phyloP scores from a whole-genome alignment of 2,888 invertebrate species.

The Leuctra nigra region DNA sequence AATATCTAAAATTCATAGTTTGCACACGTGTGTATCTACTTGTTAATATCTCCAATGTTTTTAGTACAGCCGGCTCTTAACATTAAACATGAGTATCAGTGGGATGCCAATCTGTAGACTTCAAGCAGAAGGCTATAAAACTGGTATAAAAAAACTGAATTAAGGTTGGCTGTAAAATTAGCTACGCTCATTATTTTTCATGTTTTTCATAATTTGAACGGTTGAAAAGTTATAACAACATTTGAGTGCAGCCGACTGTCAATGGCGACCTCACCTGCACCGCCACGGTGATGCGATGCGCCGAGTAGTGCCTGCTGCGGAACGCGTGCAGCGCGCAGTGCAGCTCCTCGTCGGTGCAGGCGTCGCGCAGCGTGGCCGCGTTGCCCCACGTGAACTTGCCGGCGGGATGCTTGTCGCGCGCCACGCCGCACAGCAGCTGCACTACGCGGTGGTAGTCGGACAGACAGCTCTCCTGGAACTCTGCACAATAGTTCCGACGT shows the following conservation, averaged over 20 bases:
- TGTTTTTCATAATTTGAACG: too few species aligned
- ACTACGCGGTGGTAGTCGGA: slow-evolving; percentile 69
- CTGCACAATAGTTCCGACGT: slow-evolving; percentile 81
- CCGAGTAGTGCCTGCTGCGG: slow-evolving; percentile 70
- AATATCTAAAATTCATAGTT: too few species aligned
- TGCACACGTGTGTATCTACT: too few species aligned
- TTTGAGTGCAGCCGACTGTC: slow-evolving; percentile 31
- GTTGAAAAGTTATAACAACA: too few species aligned
- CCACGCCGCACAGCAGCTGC: slow-evolving; percentile 64
- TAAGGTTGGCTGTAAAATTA: too few species aligned
- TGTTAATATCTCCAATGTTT: too few species aligned
- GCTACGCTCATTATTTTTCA: too few species aligned
- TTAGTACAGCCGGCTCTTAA: too few species aligned
- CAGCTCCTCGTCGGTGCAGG: slow-evolving; percentile 58
- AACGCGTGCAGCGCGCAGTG: slow-evolving; percentile 67
- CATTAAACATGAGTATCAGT: too few species aligned
- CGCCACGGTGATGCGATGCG: slow-evolving; percentile 81
- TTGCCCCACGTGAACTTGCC: slow-evolving; percentile 83
- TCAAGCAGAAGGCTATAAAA: too few species aligned
- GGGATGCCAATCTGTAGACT: too few species aligned
- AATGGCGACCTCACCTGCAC: slow-evolving; percentile 73
- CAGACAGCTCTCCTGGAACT: slow-evolving; percentile 74
- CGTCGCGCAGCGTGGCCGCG: slow-evolving; percentile 60
- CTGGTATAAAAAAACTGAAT: too few species aligned
- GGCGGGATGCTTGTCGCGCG: slow-evolving; percentile 61